Conservation (phyloP, 2,888 invertebrate species). For the Tipula helvola region DNA sequence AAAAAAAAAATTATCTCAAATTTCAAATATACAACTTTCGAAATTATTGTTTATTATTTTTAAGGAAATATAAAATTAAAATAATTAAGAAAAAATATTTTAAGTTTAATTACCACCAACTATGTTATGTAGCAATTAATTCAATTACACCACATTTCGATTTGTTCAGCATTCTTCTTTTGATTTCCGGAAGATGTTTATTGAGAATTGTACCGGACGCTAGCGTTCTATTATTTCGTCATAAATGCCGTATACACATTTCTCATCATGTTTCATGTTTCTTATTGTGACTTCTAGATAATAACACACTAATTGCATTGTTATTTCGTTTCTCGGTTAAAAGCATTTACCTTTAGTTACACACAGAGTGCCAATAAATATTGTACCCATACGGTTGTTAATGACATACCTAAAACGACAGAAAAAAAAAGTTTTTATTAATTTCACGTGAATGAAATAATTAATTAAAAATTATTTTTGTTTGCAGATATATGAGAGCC, state of each 20-base stretch:
- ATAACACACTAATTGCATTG: background rate
- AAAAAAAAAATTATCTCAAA: background rate
- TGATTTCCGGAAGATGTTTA: background rate
- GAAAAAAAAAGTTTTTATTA: background rate
- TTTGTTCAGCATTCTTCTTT: background rate
- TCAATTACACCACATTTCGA: background rate
- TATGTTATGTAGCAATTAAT: background rate
- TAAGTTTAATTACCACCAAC: background rate
- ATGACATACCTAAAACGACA: background rate
- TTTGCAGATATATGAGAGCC: background rate
- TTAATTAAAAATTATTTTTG: background rate
- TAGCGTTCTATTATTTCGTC: background rate
- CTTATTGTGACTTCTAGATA: background rate
- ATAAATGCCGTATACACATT: background rate
- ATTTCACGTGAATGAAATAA: background rate
- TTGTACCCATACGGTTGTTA: background rate
- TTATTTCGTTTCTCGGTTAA: background rate
- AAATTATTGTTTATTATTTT: background rate
- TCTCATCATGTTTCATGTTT: background rate
- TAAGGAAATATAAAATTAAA: background rate
- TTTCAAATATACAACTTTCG: background rate
- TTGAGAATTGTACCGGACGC: background rate
- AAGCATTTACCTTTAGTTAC: background rate
- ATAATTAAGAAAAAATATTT: background rate
- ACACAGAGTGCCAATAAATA: background rate